Evolutionary conservation across 92 coral and sea anemone genomes (phyloP), one percentile per base, ranked within the genome.

Genomic region (Porites rus): DNA sequence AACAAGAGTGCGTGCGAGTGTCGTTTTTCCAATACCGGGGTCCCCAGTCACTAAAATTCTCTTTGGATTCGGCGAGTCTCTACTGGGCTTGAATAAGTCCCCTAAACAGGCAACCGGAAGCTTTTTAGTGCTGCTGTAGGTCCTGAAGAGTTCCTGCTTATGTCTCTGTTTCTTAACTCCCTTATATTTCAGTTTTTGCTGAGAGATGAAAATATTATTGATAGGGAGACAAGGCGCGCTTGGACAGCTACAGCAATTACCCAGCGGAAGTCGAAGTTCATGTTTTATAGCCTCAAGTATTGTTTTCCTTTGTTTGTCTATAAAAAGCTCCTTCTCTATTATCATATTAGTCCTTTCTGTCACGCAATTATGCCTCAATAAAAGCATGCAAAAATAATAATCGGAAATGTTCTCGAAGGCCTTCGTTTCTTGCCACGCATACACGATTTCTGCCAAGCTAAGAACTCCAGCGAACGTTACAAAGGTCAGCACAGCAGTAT

Each of bases 351-450:
- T 62, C 24, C 69, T 54, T 12, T 65, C 69, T 52, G 84, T 76
- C 82, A 85, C 88, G 75, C 76, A 64, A 77, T 85, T 85, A 54
- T 85, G 82, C 25, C 83, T 75, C 61, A 85, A 51, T 64, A 85
- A 63, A 65, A 85, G 65, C 88, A 54, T 66, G 69, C 88, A 76
- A 59, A 85, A 85, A 59, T 85, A 85, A 68, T 85, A 85, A 58
- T 85, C 84, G 1, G 84, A 85, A 22, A 51, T 74, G 22, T 76
- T 61, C 75, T 56, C 72, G 69, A 77, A 85, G 72, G 76, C 82
- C 19, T 68, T 69, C 58, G 82, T 85, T 58, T 77, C 83, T 58
- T 43, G 88, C 84, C 88, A 85, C 12, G 74, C 69, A 10, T 85
- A 77, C 16, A 54, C 67, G 43, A 85, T 68, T 25, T 85, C 88